Conservation (phyloP, 2,888 invertebrate genomes). For the Hyposoter didymator region DNA sequence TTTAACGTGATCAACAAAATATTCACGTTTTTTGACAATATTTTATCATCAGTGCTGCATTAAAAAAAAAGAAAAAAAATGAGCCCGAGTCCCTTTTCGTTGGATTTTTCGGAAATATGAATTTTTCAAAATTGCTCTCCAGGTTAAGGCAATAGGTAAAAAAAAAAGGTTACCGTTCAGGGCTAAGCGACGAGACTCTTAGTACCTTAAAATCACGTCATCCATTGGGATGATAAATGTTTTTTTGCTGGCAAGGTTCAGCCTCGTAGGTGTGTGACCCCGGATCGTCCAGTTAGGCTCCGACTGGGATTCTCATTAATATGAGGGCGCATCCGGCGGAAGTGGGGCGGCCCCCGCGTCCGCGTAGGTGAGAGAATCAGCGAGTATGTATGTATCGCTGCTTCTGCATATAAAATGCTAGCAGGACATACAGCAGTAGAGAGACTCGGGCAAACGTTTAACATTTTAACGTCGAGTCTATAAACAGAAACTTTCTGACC, state of each 20-base stretch:
- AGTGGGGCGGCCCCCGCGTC: slow-evolving; percentile 80
- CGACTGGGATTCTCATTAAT: slow-evolving; percentile 80
- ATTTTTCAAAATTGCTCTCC: too few species aligned
- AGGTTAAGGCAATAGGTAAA: too few species aligned
- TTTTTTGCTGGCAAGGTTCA: neutral
- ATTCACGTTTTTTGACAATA: too few species aligned
- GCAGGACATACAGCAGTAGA: slow-evolving; percentile 46
- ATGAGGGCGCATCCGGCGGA: slow-evolving; percentile 84
- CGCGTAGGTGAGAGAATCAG: slow-evolving; percentile 80
- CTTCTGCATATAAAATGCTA: slow-evolving; percentile 48
- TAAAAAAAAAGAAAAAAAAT: too few species aligned
- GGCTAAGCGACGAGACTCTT: neutral
- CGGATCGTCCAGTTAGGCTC: slow-evolving; percentile 72
- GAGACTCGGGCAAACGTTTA: slow-evolving; percentile 61
- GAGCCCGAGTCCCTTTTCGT: neutral
- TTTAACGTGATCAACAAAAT: too few species aligned
- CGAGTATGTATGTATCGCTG: slow-evolving; percentile 4
- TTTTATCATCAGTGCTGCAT: too few species aligned
- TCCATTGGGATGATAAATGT: slow-evolving; percentile 7
- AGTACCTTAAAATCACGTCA: neutral
- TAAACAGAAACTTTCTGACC: slow-evolving; percentile 56
- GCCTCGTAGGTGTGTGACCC: slow-evolving; percentile 67
- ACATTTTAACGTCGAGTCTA: slow-evolving; percentile 59
- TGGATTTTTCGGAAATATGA: too few species aligned
- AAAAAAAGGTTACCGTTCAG: neutral